Percentiles rank a stretch among this genome's conserved stretches.
Conservation (phyloP, 1,140 invertebrate species). For the Littorina saxatilis region DNA sequence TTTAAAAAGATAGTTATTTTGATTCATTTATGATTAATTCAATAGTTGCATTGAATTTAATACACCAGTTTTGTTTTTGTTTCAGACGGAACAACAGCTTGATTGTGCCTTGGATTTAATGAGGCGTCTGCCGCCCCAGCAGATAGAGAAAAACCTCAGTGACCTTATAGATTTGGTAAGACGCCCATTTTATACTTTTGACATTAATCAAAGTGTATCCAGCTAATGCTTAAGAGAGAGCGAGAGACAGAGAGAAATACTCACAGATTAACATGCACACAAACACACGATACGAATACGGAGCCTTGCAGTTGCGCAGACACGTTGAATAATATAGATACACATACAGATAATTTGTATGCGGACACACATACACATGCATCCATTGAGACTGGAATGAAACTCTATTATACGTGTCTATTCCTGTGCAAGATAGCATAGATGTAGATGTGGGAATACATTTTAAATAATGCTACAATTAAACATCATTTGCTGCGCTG, state of each 20-base stretch:
- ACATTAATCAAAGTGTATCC: too few relatives aligned
- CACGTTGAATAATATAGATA: neutral
- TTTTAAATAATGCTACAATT: too few relatives aligned
- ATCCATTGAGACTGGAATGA: too few relatives aligned
- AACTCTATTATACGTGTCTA: too few relatives aligned
- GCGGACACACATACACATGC: neutral
- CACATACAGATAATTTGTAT: neutral
- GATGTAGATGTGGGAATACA: too few relatives aligned
- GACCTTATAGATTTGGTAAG: slow-evolving; percentile 94
- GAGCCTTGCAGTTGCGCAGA: neutral
- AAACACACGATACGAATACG: neutral
- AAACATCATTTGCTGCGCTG: neutral
- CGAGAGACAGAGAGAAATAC: too few relatives aligned
- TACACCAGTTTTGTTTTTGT: slow-evolving; percentile 47
- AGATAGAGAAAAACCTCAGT: slow-evolving; percentile 98
- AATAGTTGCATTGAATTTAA: too few relatives aligned
- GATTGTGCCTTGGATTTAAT: slow-evolving; percentile 99
- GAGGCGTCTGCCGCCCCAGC: slow-evolving; percentile 98
- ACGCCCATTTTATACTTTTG: too few relatives aligned
- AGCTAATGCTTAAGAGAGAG: too few relatives aligned
- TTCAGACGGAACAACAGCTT: slow-evolving; percentile 96
- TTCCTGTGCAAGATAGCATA: too few relatives aligned
- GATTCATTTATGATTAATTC: too few relatives aligned
- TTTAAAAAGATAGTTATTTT: too few relatives aligned
- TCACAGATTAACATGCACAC: neutral